Percentiles rank a stretch among this genome's conserved stretches.
Conservation (phyloP, 2,113 vertebrate species). For the Protomyctophum bolini region DNA sequence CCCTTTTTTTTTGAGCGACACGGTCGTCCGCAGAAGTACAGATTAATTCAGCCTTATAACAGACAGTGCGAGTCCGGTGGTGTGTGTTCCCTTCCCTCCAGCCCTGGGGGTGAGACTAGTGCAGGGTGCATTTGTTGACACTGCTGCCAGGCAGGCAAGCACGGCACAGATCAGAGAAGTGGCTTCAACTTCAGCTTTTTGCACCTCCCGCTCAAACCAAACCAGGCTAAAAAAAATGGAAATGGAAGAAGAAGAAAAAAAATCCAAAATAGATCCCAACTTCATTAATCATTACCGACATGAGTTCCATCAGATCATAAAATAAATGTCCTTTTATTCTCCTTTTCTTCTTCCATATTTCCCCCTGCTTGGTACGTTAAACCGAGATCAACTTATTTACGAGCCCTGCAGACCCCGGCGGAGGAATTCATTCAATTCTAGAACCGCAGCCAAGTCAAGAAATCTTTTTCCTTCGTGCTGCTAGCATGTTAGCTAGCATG, state of each 20-base stretch:
- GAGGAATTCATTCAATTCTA: constrained; percentile 23
- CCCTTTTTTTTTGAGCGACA: too few species aligned
- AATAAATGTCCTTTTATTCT: background rate
- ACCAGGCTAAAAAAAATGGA: constrained; percentile 25
- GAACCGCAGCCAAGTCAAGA: constrained; percentile 64
- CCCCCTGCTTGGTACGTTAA: constrained; percentile 20
- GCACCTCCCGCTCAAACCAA: constrained; percentile 82
- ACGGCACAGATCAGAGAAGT: constrained; percentile 36
- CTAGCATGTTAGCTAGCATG: constrained; percentile 64
- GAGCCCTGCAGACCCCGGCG: constrained; percentile 9
- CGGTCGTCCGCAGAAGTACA: too few species aligned
- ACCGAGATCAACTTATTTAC: constrained; percentile 15
- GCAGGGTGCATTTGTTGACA: constrained; percentile 74
- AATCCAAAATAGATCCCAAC: constrained; percentile 47
- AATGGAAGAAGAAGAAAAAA: constrained; percentile 51
- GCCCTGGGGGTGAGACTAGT: constrained; percentile 17
- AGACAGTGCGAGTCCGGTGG: too few species aligned
- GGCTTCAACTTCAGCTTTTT: constrained; percentile 51
- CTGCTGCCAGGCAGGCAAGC: constrained; percentile 47
- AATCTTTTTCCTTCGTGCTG: constrained; percentile 41
- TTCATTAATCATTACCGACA: constrained; percentile 7
- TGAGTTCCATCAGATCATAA: background rate
- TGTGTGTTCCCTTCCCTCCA: too few species aligned
- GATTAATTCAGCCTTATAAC: too few species aligned
- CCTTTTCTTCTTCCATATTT: background rate